Evolutionary conservation across 2,113 vertebrate species (phyloP).

Genomic region (Spea multiplicata): DNA sequence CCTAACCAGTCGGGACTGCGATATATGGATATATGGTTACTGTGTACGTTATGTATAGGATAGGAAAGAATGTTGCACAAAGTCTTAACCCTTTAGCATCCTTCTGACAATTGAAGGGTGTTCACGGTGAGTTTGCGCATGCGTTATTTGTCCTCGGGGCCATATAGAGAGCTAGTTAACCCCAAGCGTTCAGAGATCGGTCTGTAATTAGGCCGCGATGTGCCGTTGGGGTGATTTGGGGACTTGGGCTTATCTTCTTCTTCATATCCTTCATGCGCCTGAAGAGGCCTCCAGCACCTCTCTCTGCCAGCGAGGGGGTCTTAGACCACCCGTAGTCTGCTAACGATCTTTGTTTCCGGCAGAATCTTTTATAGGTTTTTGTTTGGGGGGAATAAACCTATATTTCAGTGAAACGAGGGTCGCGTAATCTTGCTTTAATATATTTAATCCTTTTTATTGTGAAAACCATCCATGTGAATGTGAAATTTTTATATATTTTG

Average conservation of each 20-base stretch:
- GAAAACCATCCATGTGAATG: slow-evolving; percentile 75
- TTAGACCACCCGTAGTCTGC: too few relatives aligned
- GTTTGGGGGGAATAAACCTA: slow-evolving; percentile 29
- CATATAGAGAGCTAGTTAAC: too few relatives aligned
- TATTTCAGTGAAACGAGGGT: slow-evolving; percentile 58
- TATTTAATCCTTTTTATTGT: slow-evolving; percentile 68
- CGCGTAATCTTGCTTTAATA: slow-evolving; percentile 56
- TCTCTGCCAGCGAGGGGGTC: neutral
- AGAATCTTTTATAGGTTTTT: neutral
- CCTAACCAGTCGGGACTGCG: too few relatives aligned
- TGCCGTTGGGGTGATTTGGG: neutral
- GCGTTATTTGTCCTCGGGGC: too few relatives aligned
- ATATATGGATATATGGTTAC: too few relatives aligned
- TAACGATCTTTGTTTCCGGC: neutral
- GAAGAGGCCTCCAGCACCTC: neutral
- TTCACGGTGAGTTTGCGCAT: too few relatives aligned
- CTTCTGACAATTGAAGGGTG: too few relatives aligned
- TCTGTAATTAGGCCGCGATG: neutral
- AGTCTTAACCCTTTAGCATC: too few relatives aligned
- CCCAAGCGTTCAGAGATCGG: too few relatives aligned
- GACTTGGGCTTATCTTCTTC: neutral
- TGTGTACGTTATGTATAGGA: too few relatives aligned
- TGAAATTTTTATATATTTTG: slow-evolving; percentile 76
- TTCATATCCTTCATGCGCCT: neutral
- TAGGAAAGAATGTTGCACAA: too few relatives aligned